Base-by-base conservation (phyloP, 2,797 vertebrate genomes). In the Falco naumanni region DNA sequence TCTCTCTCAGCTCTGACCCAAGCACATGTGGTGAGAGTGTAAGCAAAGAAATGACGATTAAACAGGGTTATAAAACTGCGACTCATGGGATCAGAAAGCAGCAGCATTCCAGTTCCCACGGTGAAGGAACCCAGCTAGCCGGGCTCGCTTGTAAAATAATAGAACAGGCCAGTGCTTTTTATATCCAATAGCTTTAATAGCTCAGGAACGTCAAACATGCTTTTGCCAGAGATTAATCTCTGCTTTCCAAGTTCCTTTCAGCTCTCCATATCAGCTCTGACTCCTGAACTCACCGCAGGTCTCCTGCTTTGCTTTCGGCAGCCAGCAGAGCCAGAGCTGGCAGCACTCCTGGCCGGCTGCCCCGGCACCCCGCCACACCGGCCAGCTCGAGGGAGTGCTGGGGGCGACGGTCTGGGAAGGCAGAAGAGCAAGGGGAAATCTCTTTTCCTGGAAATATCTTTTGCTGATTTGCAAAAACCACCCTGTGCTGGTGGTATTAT, bases 361-460 rank as follows among this genome's bases (percentile, higher is more conserved):
- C 74, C 29, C 5, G 0, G 15, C 0, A 3, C 34, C 64, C 81
- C 1, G 2, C 28, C n/a, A 82, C 26, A 11, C n/a, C 0, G 0
- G 4, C 16, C 33, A 39, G 69, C 26, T 37, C 0, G 0, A 57
- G 59, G 43, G 39, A 87, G 34, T 1, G 1, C 54, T 65, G 25
- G 13, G 53, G 20, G 86, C 39, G 19, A 26, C 3, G 6, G 29
- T 15, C 25, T 31, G 21, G 39, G 60, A 84, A 34, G 83, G n/a
- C n/a, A 82, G 60, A 82, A 77, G 29, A 71, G 9, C n/a, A 70
- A 76, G 15, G 50, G 39, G n/a, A 78, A 89, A 65, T 66, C 70
- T 74, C 5, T 84, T 92, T 61, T 85, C 56, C 61, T 92, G n/a
- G 39, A 94, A 77, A 78, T 43, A 43, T 26, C 19, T 87, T 72